Conservation (phyloP, 2,888 invertebrate genomes). For the Hydroisotoma schaefferi region DNA sequence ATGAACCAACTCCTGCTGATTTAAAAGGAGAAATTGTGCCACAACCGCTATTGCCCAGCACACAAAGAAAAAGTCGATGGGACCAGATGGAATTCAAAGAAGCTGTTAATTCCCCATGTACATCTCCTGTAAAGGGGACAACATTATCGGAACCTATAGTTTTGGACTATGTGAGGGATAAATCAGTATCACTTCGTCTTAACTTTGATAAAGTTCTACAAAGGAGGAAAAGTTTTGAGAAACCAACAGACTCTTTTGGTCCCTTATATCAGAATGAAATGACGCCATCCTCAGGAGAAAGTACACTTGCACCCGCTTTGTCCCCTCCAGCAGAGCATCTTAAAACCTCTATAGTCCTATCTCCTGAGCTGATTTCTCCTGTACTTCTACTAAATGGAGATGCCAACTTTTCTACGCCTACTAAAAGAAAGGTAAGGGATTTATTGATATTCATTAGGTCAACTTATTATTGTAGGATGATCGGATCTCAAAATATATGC, state of each 20-base stretch:
- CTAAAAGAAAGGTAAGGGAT: conserved; percentile 15
- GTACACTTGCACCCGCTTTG: too few relatives aligned
- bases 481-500: not conserved
- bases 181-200: not conserved
- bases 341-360: too few relatives aligned
- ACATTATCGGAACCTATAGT: conserved; percentile 31
- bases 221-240: not conserved
- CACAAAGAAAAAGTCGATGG: conserved; percentile 31
- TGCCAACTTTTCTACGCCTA: conserved; percentile 1
- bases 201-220: conserved; percentile 1
- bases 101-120: not conserved
- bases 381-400: too few relatives aligned
- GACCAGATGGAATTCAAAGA: conserved; percentile 17
- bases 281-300: too few relatives aligned
- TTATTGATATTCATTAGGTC: conserved; percentile 12
- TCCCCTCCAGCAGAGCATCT: too few relatives aligned
- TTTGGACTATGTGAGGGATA: conserved; percentile 34
- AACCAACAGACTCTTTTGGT: not conserved
- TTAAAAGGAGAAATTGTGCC: not conserved
- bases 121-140: conserved; percentile 28
- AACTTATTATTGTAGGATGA: not conserved
- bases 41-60: not conserved
- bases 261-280: not conserved
- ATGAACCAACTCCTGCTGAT: not conserved
- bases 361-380: too few relatives aligned